These are phyloP conservation scores for Labrus mixtus DNA, from an alignment of 2,113 vertebrate species.

Conservation along the genomic window DNA sequence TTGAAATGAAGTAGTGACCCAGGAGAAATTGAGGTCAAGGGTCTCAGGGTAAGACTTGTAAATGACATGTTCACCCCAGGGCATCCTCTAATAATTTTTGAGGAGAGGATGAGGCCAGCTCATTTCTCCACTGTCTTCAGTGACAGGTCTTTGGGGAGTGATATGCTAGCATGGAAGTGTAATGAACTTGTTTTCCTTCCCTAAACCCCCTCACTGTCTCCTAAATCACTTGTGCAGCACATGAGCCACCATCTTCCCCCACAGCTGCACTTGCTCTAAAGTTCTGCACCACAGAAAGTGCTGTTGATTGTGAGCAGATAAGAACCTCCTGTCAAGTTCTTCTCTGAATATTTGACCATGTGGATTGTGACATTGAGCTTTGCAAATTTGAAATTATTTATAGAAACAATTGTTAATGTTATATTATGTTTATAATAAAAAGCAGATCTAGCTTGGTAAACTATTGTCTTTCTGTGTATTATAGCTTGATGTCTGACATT, in stretches of 20 bases:
- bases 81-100: conserved; percentile 79
- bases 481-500: too few relatives aligned
- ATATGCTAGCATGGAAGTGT: conserved; percentile 83
- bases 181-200: conserved; percentile 85
- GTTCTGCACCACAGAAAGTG: conserved; percentile 31
- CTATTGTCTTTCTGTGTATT: not conserved
- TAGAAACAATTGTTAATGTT: not conserved
- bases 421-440: not conserved
- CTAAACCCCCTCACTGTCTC: conserved; percentile 77
- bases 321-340: conserved; percentile 26
- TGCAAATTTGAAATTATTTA: conserved; percentile 27
- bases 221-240: conserved; percentile 79
- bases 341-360: conserved; percentile 39
- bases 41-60: conserved; percentile 78
- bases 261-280: conserved; percentile 76
- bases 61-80: conserved; percentile 81
- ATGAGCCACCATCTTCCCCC: conserved; percentile 65
- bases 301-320: conserved; percentile 67
- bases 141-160: conserved; percentile 81
- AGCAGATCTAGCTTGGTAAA: conserved; percentile 15
- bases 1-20: conserved; percentile 77
- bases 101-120: conserved; percentile 71
- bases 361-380: conserved; percentile 29
- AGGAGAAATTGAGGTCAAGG: conserved; percentile 74
- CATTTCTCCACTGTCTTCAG: conserved; percentile 77